These are phyloP conservation scores for Lepetodrilus schrolli DNA, from an alignment of 2,888 invertebrate species.

Conservation along the genomic window DNA sequence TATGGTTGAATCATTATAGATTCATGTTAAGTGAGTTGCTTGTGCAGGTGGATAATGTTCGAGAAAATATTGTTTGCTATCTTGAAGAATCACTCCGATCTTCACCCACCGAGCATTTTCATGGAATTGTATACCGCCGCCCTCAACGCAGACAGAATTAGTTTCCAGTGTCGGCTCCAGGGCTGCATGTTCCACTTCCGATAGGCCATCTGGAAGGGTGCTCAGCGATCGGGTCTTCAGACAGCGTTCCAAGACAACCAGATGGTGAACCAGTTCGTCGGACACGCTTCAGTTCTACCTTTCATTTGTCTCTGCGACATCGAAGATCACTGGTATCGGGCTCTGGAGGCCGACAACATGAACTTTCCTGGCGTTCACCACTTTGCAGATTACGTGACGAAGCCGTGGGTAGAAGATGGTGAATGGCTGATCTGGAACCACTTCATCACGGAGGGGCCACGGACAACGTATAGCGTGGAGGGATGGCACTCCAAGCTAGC, in stretches of 20 bases:
- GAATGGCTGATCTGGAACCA: constrained; percentile 36
- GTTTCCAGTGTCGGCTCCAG: constrained; percentile 38
- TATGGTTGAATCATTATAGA: no score
- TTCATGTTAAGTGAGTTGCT: no score
- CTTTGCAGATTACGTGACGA: constrained; percentile 42
- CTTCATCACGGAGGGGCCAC: constrained; percentile 29
- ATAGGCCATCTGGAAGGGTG: constrained; percentile 40
- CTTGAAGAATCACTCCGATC: no score
- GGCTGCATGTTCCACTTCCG: constrained; percentile 46
- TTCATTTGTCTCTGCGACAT: constrained; percentile 31
- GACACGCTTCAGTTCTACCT: constrained; percentile 36
- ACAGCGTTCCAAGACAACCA: constrained; percentile 29
- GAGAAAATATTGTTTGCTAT: no score
- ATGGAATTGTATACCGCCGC: constrained; percentile 30
- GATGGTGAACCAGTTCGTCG: constrained; percentile 32
- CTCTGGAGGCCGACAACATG: constrained; percentile 32
- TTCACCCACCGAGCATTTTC: constrained; percentile 29
- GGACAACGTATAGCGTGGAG: constrained; percentile 39
- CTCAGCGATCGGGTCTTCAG: constrained; percentile 37
- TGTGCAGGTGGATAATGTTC: no score
- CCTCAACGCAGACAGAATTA: constrained; percentile 7
- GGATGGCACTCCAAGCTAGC: constrained; percentile 33
- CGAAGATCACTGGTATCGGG: constrained; percentile 44
- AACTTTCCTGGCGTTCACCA: neutral
- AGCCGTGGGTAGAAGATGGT: constrained; percentile 36